These are phyloP conservation scores for Mirza zaza DNA, from an alignment of 2,113 vertebrate genomes.

Conservation along the genomic window DNA sequence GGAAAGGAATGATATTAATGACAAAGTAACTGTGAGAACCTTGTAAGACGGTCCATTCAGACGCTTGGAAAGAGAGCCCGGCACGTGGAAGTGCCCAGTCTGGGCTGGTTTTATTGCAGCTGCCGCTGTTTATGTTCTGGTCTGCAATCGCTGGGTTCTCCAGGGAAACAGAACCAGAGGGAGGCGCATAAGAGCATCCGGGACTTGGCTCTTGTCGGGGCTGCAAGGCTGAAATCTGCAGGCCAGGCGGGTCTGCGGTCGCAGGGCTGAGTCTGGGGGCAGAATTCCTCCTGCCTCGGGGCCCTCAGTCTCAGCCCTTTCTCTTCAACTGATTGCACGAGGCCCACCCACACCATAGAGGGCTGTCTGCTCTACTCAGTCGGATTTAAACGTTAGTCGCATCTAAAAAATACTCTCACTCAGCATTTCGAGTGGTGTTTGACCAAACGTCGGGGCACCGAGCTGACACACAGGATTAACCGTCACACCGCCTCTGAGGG, in stretches of 20 bases:
- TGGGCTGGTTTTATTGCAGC: not conserved
- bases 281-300: not conserved
- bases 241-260: not conserved
- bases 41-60: not conserved
- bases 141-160: too few relatives aligned
- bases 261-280: not conserved
- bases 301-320: not conserved
- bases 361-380: not conserved
- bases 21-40: not conserved
- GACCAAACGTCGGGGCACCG: not conserved
- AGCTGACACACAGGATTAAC: not conserved
- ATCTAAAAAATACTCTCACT: too few relatives aligned
- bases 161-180: not conserved
- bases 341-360: not conserved
- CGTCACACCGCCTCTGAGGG: rapidly evolving
- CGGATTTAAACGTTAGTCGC: not conserved
- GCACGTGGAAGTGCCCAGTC: rapidly evolving
- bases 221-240: not conserved
- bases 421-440: too few relatives aligned
- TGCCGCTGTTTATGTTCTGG: not conserved
- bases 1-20: not conserved
- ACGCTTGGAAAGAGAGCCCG: not conserved
- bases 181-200: too few relatives aligned
- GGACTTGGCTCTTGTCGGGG: not conserved
- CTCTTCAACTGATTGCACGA: not conserved